These are phyloP conservation scores for Automeris io DNA, from an alignment of 2,888 invertebrate species.

Conservation along the genomic window DNA sequence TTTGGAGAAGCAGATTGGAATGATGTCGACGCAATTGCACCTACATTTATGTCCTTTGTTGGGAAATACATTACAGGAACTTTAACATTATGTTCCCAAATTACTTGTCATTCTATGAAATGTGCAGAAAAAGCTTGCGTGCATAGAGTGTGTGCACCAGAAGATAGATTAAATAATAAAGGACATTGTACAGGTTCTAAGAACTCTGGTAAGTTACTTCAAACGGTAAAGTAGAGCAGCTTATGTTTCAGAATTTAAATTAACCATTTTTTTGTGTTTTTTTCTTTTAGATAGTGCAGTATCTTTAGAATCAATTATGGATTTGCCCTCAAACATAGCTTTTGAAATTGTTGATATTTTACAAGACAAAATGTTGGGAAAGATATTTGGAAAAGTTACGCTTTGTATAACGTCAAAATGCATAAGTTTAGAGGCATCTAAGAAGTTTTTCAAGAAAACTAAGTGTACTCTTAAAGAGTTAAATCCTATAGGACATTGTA, in stretches of 20 bases:
- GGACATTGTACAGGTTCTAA: conserved; percentile 60
- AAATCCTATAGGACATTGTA: conserved; percentile 48
- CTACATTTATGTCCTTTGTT: conserved; percentile 58
- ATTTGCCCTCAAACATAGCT: conserved; percentile 58
- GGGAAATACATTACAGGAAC: conserved; percentile 64
- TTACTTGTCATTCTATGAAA: conserved; percentile 61
- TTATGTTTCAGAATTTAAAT: not conserved
- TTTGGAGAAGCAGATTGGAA: conserved; percentile 64
- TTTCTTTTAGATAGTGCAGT: conserved; percentile 52
- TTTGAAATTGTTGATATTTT: conserved; percentile 63
- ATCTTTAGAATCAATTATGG: conserved; percentile 60
- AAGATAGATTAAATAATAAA: conserved; percentile 48
- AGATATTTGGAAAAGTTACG: conserved; percentile 59
- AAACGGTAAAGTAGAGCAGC: not conserved
- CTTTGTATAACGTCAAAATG: conserved; percentile 60
- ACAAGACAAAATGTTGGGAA: conserved; percentile 57
- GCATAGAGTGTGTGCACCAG: conserved; percentile 50
- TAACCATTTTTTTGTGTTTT: no score
- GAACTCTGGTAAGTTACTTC: conserved; percentile 38
- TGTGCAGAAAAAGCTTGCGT: conserved; percentile 52
- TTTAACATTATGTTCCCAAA: conserved; percentile 59
- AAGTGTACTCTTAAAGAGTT: conserved; percentile 54
- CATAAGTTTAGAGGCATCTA: conserved; percentile 45
- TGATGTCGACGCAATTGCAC: conserved; percentile 54
- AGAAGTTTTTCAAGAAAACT: conserved; percentile 50